Evolutionary conservation across 2,113 vertebrate genomes (phyloP), one percentile per base, ranked within the genome.

Genomic region (Artemisiospiza belli): DNA sequence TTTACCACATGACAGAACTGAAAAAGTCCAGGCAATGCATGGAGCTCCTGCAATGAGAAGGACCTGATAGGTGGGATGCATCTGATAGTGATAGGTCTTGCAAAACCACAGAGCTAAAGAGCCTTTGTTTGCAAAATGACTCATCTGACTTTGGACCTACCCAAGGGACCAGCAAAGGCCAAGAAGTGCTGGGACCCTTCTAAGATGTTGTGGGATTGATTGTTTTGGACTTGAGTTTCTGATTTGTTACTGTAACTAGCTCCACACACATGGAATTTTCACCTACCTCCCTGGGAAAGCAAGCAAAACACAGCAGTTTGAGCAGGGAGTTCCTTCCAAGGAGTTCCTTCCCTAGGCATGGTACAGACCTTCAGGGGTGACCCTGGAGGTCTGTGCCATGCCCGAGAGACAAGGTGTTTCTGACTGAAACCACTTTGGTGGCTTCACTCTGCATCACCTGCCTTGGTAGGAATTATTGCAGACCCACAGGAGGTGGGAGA

Each of bases 141-240:
- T 77, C 8, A 21, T 46, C 20, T 89, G 52, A 24, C 73, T 91
- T 81, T 63, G 69, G 28, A 52, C 49, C 14, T 83, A 35, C n/a
- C 33, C 33, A 67, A 12, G 12, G 30, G 46, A 80, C 73, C 39
- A 62, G 19, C 27, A 78, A 66, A 89, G 84, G 28, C 28, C 35
- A 25, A 10, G 49, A 88, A 82, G 8, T 78, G 31, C 64, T 74
- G 44, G 14, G 3, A 63, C 14, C 8, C 31, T 79, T 80, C 28
- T 39, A 21, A 81, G 6, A 18, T 62, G 21, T 43, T 0, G 0
- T 12, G 10, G 63, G 7, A 30, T 19, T 2, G 3, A 39, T 43
- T 14, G 12, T 31, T 92, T 88, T 73, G 51, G 75, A 61, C 10
- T 28, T 15, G 35, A 79, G 17, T 49, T 73, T 72, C 82, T 57